phyloP scores from a whole-genome alignment of 2,113 vertebrate genomes.

The Choloepus hoffmanni region DNA sequence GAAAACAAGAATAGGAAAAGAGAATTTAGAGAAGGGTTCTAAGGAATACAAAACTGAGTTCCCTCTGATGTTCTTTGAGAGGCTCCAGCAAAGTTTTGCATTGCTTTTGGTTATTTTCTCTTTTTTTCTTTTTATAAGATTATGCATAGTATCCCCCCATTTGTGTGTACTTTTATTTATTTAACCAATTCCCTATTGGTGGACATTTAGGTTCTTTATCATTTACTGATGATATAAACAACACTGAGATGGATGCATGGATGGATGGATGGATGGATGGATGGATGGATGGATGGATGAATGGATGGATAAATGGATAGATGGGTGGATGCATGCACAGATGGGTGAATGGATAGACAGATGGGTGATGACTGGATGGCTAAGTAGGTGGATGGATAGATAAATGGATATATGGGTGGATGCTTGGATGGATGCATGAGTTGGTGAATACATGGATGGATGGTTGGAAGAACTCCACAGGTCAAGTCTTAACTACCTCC shows the following conservation, averaged over 20 bases:
- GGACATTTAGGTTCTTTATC: not conserved
- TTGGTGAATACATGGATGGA: not conserved
- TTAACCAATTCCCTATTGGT: not conserved
- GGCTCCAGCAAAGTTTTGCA: not conserved
- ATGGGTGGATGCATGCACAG: not conserved
- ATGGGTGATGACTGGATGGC: not conserved
- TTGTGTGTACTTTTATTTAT: not conserved
- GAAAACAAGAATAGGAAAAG: too few species aligned
- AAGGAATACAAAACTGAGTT: too few species aligned
- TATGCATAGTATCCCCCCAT: not conserved
- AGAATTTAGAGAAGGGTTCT: too few species aligned
- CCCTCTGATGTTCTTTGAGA: too few species aligned
- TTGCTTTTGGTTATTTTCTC: not conserved
- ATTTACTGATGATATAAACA: not conserved
- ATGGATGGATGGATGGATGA: not conserved
- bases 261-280: accelerated
- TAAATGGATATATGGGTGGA: not conserved
- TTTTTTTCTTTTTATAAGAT: not conserved
- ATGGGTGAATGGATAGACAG: not conserved
- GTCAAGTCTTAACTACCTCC: not conserved
- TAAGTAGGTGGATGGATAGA: not conserved
- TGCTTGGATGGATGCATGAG: not conserved
- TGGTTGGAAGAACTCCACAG: not conserved
- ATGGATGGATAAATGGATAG: not conserved
- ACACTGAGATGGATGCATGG: not conserved